phyloP scores from a whole-genome alignment of 2,888 invertebrate genomes.

The Heliconius ethilla region DNA sequence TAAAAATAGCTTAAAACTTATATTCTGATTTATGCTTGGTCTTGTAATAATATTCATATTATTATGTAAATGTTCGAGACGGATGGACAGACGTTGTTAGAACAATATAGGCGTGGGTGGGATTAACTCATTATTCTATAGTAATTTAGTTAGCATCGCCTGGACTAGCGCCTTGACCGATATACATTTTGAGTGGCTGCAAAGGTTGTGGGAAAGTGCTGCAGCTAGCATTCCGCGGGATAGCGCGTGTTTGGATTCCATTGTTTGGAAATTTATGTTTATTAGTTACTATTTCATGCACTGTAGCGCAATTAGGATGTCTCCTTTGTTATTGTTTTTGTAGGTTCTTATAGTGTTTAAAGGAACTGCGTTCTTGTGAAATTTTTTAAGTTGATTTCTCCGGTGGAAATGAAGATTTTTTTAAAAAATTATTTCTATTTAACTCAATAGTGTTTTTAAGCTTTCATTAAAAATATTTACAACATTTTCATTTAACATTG shows the following conservation, averaged over 20 bases:
- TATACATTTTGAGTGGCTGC: conserved; percentile 64
- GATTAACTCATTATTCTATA: conserved; percentile 69
- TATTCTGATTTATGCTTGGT: conserved; percentile 30
- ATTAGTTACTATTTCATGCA: not conserved
- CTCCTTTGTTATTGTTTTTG: not conserved
- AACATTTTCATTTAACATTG: no score
- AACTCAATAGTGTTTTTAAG: no score
- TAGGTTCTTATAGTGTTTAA: not conserved
- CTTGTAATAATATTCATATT: conserved; percentile 67
- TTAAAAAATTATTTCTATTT: no score
- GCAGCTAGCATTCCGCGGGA: conserved; percentile 31
- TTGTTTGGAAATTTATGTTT: conserved; percentile 25
- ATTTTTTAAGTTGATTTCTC: not conserved
- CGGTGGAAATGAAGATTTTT: no score
- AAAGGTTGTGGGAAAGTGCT: conserved; percentile 51
- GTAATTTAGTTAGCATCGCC: conserved; percentile 55
- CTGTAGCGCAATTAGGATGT: not conserved
- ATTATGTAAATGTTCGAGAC: conserved; percentile 65
- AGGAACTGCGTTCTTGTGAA: not conserved
- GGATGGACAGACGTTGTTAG: conserved; percentile 70
- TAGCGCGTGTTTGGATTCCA: conserved; percentile 20
- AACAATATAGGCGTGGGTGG: conserved; percentile 79
- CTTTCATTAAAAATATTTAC: no score
- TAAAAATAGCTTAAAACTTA: conserved; percentile 24
- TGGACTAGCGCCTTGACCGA: conserved; percentile 77